These are phyloP conservation scores for Chaetura pelagica DNA, from an alignment of 2,113 vertebrate genomes.

Conservation along the genomic window DNA sequence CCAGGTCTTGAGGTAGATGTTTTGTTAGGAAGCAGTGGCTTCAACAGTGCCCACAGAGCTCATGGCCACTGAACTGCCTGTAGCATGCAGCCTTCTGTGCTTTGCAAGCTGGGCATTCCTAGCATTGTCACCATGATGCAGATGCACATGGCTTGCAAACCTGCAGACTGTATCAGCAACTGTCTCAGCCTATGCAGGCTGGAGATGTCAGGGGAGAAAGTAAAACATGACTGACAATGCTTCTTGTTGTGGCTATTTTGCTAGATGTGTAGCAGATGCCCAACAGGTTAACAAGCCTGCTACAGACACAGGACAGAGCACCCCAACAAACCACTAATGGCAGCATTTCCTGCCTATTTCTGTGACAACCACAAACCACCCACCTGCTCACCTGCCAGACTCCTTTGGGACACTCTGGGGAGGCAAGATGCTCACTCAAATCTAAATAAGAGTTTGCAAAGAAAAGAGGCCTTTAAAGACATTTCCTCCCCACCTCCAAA, in stretches of 20 bases:
- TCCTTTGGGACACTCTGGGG: background rate
- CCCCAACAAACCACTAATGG: background rate
- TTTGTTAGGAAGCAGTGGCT: background rate
- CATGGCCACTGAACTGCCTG: background rate
- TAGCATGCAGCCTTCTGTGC: rapidly evolving
- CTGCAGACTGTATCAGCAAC: background rate
- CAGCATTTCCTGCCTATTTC: background rate
- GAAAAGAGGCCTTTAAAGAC: background rate
- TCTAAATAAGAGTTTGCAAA: background rate
- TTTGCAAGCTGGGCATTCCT: background rate
- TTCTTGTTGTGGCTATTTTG: background rate
- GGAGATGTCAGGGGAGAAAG: background rate
- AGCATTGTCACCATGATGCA: rapidly evolving
- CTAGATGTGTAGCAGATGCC: background rate
- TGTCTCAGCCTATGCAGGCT: rapidly evolving
- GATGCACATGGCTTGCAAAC: no score
- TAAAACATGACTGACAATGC: background rate
- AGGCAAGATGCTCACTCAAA: background rate
- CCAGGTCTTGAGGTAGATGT: background rate
- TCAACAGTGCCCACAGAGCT: background rate
- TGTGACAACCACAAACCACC: background rate
- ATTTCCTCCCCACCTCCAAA: background rate
- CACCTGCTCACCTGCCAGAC: background rate
- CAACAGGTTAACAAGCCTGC: background rate
- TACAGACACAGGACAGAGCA: background rate